phyloP scores from a whole-genome alignment of 2,888 invertebrate genomes.

The Synergus japonicus region DNA sequence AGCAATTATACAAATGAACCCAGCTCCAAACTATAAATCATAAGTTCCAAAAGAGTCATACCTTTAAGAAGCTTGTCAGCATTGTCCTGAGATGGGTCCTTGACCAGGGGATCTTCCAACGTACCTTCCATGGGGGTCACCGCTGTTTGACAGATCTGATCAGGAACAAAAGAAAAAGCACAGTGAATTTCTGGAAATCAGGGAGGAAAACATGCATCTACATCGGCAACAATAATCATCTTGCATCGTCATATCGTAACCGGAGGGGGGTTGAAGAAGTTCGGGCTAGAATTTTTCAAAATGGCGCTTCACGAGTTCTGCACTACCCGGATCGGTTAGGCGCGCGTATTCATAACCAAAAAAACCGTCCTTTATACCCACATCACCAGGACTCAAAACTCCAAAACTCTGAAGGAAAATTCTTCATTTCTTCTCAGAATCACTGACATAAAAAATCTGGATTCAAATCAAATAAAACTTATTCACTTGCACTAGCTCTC shows the following conservation, averaged over 20 bases:
- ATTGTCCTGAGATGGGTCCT: conserved; percentile 71
- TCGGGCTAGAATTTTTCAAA: conserved; percentile 74
- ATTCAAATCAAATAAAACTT: not conserved
- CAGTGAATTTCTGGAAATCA: conserved; percentile 19
- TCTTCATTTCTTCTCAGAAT: not conserved
- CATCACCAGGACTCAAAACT: conserved; percentile 9
- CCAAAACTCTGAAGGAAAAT: not conserved
- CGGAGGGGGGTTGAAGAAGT: conserved; percentile 43
- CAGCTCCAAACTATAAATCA: not conserved
- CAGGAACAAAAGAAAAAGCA: conserved; percentile 43
- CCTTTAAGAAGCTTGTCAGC: conserved; percentile 69
- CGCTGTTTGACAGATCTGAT: conserved; percentile 57
- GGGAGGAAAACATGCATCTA: conserved; percentile 11
- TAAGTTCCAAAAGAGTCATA: conserved; percentile 49
- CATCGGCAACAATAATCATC: conserved; percentile 39
- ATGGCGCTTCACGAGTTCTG: conserved; percentile 74
- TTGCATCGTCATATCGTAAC: conserved; percentile 38
- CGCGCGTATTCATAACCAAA: conserved; percentile 34
- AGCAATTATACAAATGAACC: not conserved
- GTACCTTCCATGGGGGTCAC: conserved; percentile 76
- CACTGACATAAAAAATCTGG: not conserved
- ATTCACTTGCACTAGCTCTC: not conserved
- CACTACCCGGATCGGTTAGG: conserved; percentile 57
- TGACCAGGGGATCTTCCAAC: conserved; percentile 73
- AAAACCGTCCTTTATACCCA: not conserved